phyloP scores from a whole-genome alignment of 2,113 vertebrate genomes.

The Pyxicephalus adspersus region DNA sequence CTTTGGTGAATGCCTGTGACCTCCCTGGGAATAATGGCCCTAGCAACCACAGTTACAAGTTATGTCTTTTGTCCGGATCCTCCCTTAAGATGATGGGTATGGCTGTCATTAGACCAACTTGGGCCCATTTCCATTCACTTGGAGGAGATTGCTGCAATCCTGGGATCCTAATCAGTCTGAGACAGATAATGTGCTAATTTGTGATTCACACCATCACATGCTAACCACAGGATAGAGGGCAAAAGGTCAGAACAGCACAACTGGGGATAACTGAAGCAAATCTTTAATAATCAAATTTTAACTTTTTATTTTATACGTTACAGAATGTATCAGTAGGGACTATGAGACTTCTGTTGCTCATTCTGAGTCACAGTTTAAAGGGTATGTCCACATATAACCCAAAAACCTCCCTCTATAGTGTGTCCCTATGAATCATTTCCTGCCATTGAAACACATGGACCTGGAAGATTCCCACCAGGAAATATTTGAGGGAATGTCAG shows the following conservation, averaged over 20 bases:
- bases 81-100: background rate
- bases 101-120: background rate
- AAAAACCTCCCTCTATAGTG: too few species aligned
- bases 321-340: too few species aligned
- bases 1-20: constrained; percentile 57
- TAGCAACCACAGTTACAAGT: constrained; percentile 51
- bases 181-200: constrained; percentile 11
- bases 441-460: too few species aligned
- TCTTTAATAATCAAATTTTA: too few species aligned
- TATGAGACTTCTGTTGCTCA: too few species aligned
- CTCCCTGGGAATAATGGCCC: constrained; percentile 60
- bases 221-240: background rate
- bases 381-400: too few species aligned
- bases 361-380: too few species aligned
- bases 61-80: background rate
- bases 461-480: too few species aligned
- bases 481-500: too few species aligned
- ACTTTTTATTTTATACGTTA: too few species aligned
- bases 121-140: constrained; percentile 7
- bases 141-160: background rate
- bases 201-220: constrained; percentile 12
- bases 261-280: background rate
- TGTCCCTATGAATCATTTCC: too few species aligned
- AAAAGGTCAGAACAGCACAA: constrained; percentile 1
- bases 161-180: constrained; percentile 3